Percentiles rank a stretch among this genome's conserved stretches.
These are phyloP conservation scores for Chromobotia macracanthus DNA, from an alignment of 2,797 vertebrate species.

Conservation along the genomic window DNA sequence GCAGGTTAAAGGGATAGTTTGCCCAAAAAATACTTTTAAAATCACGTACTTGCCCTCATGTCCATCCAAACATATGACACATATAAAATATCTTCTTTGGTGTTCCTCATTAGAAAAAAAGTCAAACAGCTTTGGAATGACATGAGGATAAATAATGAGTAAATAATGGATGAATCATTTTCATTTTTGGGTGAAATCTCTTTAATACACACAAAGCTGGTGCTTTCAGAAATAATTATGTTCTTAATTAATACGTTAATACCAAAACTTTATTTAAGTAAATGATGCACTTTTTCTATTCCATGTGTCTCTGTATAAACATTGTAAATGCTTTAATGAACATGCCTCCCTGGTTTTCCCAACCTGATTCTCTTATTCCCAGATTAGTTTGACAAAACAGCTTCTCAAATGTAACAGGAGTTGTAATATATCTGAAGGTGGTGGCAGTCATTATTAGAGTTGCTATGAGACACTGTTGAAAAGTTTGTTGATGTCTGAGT, in stretches of 20 bases:
- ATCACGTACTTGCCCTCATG: no score
- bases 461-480: not conserved
- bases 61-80: no score
- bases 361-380: slow-evolving; percentile 41
- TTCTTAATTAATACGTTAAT: not conserved
- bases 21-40: no score
- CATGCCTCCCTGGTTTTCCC: not conserved
- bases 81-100: no score
- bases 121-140: no score
- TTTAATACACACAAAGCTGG: not conserved
- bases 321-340: not conserved
- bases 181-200: no score
- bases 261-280: not conserved
- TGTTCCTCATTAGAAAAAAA: no score
- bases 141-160: no score
- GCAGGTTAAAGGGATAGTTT: not conserved
- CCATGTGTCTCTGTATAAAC: not conserved
- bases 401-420: slow-evolving; percentile 19
- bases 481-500: no score
- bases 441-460: not conserved
- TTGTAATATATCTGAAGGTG: not conserved
- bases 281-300: not conserved
- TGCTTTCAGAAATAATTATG: not conserved
- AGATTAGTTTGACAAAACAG: slow-evolving; percentile 47
- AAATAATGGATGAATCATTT: no score